Evolutionary conservation across 1,140 invertebrate genomes (phyloP).

Genomic region (Archivesica marissinica): DNA sequence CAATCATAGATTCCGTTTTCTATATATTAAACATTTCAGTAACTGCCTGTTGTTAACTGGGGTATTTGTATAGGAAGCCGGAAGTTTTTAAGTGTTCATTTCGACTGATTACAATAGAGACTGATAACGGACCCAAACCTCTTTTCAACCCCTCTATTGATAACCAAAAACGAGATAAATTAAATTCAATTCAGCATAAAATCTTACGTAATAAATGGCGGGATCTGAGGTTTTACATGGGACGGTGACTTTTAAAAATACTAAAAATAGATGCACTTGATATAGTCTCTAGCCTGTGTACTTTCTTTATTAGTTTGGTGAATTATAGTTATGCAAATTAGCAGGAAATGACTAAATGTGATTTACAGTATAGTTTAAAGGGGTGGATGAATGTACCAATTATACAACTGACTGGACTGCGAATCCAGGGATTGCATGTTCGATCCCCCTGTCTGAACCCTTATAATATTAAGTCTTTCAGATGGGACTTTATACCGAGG

Average conservation of each 20-base stretch:
- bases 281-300: not conserved
- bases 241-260: not conserved
- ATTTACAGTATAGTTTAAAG: not conserved
- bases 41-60: not conserved
- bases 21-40: not conserved
- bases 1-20: not conserved
- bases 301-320: too few relatives aligned
- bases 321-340: too few relatives aligned
- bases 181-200: not conserved
- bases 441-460: too few relatives aligned
- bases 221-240: not conserved
- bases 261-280: constrained; percentile 4
- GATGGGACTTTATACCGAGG: too few relatives aligned
- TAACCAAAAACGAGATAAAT: constrained; percentile 19
- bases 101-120: constrained; percentile 16
- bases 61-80: constrained; percentile 14
- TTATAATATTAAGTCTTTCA: too few relatives aligned
- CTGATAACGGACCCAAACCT: constrained; percentile 1
- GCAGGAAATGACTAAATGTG: not conserved
- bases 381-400: not conserved
- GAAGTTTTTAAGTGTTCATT: constrained; percentile 15
- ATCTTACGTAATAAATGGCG: not conserved
- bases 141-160: not conserved
- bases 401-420: not conserved
- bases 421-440: not conserved